Evolutionary conservation across 2,797 vertebrate genomes (phyloP).

Genomic region (Diplodus sargus): DNA sequence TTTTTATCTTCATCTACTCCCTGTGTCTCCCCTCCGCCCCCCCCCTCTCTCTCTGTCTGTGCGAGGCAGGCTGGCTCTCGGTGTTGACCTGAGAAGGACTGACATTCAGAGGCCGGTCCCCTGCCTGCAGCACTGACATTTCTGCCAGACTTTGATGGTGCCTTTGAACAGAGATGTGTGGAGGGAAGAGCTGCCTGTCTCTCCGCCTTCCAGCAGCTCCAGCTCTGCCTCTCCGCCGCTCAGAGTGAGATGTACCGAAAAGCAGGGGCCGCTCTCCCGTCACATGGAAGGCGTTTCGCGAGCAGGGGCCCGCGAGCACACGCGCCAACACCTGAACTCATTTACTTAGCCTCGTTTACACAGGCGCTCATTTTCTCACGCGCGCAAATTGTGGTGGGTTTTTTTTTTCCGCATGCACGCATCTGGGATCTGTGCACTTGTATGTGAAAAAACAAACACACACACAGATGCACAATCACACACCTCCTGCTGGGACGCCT

Average conservation of each 20-base stretch:
- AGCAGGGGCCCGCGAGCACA: not conserved
- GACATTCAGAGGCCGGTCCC: slow-evolving; percentile 86
- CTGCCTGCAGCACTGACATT: slow-evolving; percentile 88
- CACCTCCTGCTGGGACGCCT: slow-evolving; percentile 72
- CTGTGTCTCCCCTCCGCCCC: slow-evolving; percentile 17
- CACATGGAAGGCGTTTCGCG: slow-evolving; percentile 36
- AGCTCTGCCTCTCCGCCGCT: slow-evolving; percentile 62
- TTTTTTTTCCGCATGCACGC: slow-evolving; percentile 1
- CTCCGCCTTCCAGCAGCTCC: slow-evolving; percentile 74
- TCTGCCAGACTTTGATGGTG: slow-evolving; percentile 87
- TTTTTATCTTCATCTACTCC: slow-evolving; percentile 69
- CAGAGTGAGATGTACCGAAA: slow-evolving; percentile 71
- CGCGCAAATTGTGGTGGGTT: slow-evolving; percentile 5
- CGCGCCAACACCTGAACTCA: slow-evolving; percentile 25
- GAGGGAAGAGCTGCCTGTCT: slow-evolving; percentile 79
- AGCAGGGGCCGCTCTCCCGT: slow-evolving; percentile 50
- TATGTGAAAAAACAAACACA: slow-evolving; percentile 30
- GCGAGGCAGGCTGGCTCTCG: slow-evolving; percentile 73
- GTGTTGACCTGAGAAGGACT: slow-evolving; percentile 85
- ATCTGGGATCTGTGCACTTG: slow-evolving; percentile 14
- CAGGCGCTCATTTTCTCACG: slow-evolving; percentile 1
- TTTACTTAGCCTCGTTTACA: slow-evolving; percentile 46
- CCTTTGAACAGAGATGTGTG: slow-evolving; percentile 87
- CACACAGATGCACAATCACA: slow-evolving; percentile 39
- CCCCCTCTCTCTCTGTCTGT: slow-evolving; percentile 48